These are phyloP conservation scores for Heliconius nattereri DNA, from an alignment of 1,140 invertebrate species.

Conservation along the genomic window DNA sequence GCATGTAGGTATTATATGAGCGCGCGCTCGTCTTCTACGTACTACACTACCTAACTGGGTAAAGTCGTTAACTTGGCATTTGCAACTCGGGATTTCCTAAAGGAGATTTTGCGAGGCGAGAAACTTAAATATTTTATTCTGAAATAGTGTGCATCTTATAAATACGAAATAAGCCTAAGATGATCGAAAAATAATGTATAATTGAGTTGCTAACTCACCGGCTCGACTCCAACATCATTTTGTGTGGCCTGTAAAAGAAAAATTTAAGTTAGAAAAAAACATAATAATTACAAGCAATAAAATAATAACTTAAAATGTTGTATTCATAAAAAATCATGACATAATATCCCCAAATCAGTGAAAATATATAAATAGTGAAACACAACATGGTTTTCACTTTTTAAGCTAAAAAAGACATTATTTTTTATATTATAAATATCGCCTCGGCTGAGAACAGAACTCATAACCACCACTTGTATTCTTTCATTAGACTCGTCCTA, in stretches of 20 bases:
- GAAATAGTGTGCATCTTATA: neutral
- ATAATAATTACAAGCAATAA: too few relatives aligned
- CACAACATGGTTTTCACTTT: too few relatives aligned
- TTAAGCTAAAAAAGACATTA: too few relatives aligned
- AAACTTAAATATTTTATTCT: conserved; percentile 12
- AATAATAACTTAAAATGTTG: neutral
- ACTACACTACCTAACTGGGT: conserved; percentile 24
- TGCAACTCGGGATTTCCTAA: conserved; percentile 23
- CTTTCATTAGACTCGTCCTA: too few relatives aligned
- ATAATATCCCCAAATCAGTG: too few relatives aligned
- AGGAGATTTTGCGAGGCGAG: conserved; percentile 17
- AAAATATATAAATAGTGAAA: too few relatives aligned
- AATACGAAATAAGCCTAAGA: neutral
- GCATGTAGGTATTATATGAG: conserved; percentile 29
- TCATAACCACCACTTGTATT: too few relatives aligned
- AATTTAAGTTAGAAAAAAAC: conserved; percentile 33
- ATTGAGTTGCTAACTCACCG: conserved; percentile 56
- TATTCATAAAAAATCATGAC: neutral
- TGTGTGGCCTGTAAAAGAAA: conserved; percentile 72
- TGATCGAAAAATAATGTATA: neutral
- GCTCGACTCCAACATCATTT: conserved; percentile 79
- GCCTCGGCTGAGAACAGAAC: too few relatives aligned
- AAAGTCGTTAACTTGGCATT: conserved; percentile 29
- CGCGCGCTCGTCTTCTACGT: conserved; percentile 33
- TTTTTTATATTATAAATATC: too few relatives aligned